These are phyloP conservation scores for Leptodactylus fallax DNA, from an alignment of 2,797 vertebrate genomes.

Conservation along the genomic window DNA sequence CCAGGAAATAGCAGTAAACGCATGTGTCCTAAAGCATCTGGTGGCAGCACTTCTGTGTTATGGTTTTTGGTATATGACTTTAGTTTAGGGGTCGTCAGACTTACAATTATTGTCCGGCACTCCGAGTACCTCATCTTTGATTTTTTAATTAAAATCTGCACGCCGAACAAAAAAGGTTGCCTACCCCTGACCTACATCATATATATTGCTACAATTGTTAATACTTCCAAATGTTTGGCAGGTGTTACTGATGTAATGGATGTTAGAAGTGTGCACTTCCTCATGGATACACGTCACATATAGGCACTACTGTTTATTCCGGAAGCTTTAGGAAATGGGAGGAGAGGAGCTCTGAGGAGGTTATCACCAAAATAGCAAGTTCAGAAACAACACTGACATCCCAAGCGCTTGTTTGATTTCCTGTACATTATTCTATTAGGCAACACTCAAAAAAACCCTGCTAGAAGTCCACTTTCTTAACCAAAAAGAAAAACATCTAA, in stretches of 20 bases:
- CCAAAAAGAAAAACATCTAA: neutral
- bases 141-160: no score
- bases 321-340: constrained; percentile 54
- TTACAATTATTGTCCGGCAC: no score
- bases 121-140: no score
- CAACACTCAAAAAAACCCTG: neutral
- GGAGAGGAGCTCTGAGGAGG: neutral
- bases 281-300: constrained; percentile 36
- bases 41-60: no score
- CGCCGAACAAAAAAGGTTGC: no score
- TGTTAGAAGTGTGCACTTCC: constrained; percentile 10
- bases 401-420: constrained; percentile 30
- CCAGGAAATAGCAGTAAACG: no score
- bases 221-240: neutral
- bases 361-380: constrained; percentile 38
- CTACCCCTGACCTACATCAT: no score
- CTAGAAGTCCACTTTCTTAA: neutral
- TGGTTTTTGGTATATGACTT: no score
- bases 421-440: neutral
- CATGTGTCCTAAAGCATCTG: no score
- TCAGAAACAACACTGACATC: constrained; percentile 23
- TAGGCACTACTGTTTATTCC: constrained; percentile 24
- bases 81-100: no score
- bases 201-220: neutral
- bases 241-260: neutral